phyloP scores from a whole-genome alignment of 2,888 invertebrate species.

The Idaea straminata region DNA sequence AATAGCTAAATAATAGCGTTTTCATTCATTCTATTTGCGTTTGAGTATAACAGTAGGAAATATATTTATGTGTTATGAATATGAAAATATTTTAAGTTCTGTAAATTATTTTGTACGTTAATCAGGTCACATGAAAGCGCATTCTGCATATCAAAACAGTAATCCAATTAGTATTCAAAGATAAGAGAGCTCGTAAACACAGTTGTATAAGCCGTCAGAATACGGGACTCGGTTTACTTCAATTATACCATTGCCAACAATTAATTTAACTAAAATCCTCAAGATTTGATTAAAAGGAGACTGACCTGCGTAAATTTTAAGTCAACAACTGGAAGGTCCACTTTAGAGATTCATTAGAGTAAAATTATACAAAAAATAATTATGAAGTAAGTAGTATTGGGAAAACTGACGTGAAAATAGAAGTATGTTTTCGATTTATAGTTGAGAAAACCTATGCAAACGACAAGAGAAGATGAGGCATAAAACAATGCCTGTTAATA shows the following conservation, averaged over 20 bases:
- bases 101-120: neutral
- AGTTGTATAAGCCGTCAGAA: slow-evolving; percentile 6
- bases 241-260: too few species aligned
- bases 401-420: too few species aligned
- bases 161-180: slow-evolving; percentile 18
- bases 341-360: too few species aligned
- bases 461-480: neutral
- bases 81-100: neutral
- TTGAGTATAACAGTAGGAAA: neutral
- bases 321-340: too few species aligned
- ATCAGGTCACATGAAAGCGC: neutral
- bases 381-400: too few species aligned
- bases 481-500: neutral
- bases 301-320: too few species aligned
- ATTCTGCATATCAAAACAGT: slow-evolving; percentile 5
- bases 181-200: slow-evolving; percentile 14
- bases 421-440: neutral
- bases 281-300: too few species aligned
- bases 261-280: too few species aligned
- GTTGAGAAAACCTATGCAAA: neutral
- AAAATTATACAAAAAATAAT: too few species aligned
- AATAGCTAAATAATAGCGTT: neutral
- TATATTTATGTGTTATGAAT: neutral
- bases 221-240: neutral
- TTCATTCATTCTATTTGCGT: neutral